Evolutionary conservation across 2,797 vertebrate genomes (phyloP).

Genomic region (Oryzias sinensis): DNA sequence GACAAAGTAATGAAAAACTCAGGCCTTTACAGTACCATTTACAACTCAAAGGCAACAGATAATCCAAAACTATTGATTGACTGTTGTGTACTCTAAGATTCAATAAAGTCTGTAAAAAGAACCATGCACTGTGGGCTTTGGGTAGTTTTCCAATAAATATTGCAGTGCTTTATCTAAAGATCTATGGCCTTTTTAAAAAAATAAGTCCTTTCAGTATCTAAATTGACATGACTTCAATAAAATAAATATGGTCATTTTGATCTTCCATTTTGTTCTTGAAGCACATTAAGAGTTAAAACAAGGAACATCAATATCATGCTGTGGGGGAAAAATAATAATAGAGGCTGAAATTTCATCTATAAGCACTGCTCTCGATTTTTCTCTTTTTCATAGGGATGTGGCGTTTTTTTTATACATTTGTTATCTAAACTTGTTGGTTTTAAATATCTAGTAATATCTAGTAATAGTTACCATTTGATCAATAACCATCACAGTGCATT

Average conservation of each 20-base stretch:
- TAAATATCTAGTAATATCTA: conserved; percentile 74
- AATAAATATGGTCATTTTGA: conserved; percentile 52
- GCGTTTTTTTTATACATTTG: conserved; percentile 51
- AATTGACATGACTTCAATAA: conserved; percentile 52
- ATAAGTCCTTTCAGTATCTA: conserved; percentile 31
- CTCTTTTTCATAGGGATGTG: conserved; percentile 51
- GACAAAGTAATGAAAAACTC: conserved; percentile 59
- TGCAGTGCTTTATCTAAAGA: conserved; percentile 26
- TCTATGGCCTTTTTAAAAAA: conserved; percentile 18
- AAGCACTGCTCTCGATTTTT: conserved; percentile 8
- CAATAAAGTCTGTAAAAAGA: conserved; percentile 51
- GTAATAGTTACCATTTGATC: conserved; percentile 82
- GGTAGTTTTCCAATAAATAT: conserved; percentile 59
- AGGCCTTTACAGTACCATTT: conserved; percentile 59
- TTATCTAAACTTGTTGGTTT: conserved; percentile 74
- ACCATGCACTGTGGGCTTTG: conserved; percentile 32
- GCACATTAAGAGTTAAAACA: no score
- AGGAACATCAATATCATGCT: no score
- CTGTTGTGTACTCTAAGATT: conserved; percentile 50
- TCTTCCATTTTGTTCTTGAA: conserved; percentile 39
- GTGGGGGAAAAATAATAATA: no score
- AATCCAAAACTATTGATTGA: conserved; percentile 71
- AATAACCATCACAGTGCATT: conserved; percentile 74
- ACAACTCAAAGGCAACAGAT: conserved; percentile 59
- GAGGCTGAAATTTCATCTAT: no score